Evolutionary conservation across 2,797 vertebrate genomes (phyloP).

Genomic region (Esox masquinongy): DNA sequence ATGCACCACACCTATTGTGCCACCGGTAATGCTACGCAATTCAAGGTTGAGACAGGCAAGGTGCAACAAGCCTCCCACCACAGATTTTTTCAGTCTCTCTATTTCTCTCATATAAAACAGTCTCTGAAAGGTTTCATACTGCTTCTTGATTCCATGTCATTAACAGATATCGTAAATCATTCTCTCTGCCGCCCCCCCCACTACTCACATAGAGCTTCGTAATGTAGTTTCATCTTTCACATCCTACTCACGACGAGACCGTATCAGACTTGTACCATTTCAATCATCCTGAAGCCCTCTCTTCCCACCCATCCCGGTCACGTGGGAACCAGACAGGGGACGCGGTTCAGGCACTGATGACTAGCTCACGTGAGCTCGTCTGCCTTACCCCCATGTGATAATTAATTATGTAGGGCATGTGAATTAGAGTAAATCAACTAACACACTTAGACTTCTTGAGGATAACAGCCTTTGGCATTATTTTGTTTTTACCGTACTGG

Average conservation of each 20-base stretch:
- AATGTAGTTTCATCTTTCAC: not conserved
- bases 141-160: not conserved
- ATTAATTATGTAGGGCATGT: not conserved
- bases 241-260: not conserved
- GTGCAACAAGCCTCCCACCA: conserved; percentile 22
- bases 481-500: not conserved
- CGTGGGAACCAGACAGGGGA: not conserved
- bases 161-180: not conserved
- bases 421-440: not conserved
- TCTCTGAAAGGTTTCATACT: not conserved
- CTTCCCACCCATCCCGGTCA: not conserved
- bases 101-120: not conserved
- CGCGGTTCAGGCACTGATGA: not conserved
- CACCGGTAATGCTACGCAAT: conserved; percentile 58
- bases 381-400: not conserved
- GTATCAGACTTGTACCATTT: too few relatives aligned
- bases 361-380: not conserved
- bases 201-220: not conserved
- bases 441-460: not conserved
- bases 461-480: not conserved
- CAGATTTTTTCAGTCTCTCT: not conserved
- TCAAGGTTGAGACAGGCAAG: conserved; percentile 47
- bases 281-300: not conserved
- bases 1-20: conserved; percentile 44
- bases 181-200: not conserved